phyloP scores from a whole-genome alignment of 2,797 vertebrate species.

The Pseudotriccus pelzelni region DNA sequence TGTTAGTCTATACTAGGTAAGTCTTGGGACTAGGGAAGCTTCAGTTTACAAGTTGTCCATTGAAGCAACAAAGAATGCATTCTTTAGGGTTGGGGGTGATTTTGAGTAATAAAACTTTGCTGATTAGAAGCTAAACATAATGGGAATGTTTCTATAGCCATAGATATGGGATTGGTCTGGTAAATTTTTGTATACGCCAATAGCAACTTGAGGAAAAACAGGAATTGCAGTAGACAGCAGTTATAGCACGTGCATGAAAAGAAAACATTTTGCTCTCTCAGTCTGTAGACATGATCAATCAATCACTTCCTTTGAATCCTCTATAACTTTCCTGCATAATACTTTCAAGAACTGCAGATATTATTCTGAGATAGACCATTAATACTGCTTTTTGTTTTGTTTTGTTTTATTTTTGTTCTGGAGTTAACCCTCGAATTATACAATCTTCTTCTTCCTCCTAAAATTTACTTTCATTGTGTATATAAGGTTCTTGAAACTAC shows the following conservation, averaged over 20 bases:
- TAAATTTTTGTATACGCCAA: background rate
- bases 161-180: background rate
- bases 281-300: background rate
- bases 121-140: background rate
- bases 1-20: background rate
- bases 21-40: background rate
- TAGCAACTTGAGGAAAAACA: background rate
- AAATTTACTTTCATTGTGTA: background rate
- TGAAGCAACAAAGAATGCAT: background rate
- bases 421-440: background rate
- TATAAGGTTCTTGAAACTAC: background rate
- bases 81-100: background rate
- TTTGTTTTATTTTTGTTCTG: background rate
- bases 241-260: accelerated
- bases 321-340: background rate
- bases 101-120: background rate
- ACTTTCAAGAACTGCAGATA: background rate
- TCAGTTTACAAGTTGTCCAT: background rate
- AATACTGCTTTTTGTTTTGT: background rate
- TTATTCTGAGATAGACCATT: background rate
- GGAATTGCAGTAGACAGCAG: accelerated
- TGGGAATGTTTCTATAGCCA: background rate
- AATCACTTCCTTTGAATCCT: background rate
- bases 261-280: background rate
- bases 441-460: background rate